phyloP scores from a whole-genome alignment of 2,113 vertebrate genomes.

The Dasyurus viverrinus region DNA sequence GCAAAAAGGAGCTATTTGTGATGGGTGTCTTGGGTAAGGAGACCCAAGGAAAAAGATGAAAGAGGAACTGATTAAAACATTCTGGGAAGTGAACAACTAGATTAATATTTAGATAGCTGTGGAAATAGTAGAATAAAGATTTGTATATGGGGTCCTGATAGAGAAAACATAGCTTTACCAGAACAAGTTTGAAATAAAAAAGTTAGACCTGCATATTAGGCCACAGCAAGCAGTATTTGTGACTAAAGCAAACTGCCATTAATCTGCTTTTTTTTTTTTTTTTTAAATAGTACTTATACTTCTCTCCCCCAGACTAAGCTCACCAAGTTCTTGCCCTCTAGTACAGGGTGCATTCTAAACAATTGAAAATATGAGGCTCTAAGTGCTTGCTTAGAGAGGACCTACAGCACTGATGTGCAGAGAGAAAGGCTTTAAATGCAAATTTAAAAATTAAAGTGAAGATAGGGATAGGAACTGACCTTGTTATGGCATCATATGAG shows the following conservation, averaged over 20 bases:
- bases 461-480: not conserved
- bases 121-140: conserved; percentile 24
- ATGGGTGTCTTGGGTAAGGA: not conserved
- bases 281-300: too few relatives aligned
- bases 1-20: conserved; percentile 20
- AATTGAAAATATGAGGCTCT: conserved; percentile 21
- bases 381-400: not conserved
- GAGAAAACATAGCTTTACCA: conserved; percentile 35
- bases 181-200: conserved; percentile 49
- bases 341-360: conserved; percentile 14
- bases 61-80: conserved; percentile 27
- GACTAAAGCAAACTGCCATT: conserved; percentile 6
- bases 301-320: not conserved
- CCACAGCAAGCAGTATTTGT: conserved; percentile 2
- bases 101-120: conserved; percentile 21
- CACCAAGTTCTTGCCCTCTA: too few relatives aligned
- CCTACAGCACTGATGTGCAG: conserved; percentile 5
- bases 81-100: conserved; percentile 35
- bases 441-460: conserved; percentile 19
- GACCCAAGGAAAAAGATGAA: not conserved
- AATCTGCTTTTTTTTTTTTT: not conserved
- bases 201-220: not conserved
- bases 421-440: conserved; percentile 25
- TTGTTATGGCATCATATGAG: not conserved
- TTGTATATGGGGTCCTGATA: not conserved